Conservation (phyloP, 2,113 vertebrate species). For the Trematomus loennbergii region DNA sequence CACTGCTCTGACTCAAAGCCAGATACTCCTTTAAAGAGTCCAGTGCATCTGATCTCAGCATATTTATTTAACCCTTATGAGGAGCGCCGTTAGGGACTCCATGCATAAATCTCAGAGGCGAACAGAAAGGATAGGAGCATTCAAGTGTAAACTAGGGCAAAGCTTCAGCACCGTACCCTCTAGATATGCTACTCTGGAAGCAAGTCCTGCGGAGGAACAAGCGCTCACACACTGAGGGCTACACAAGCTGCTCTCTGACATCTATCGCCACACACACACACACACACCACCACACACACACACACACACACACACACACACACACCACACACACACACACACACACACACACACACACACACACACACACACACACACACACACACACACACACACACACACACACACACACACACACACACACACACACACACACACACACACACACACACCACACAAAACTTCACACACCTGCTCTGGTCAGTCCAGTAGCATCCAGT, state of each 20-base stretch:
- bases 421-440: constrained; percentile 51
- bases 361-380: constrained; percentile 39
- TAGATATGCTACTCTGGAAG: constrained; percentile 57
- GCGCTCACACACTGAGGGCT: constrained; percentile 30
- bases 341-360: constrained; percentile 38
- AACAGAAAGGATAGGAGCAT: constrained; percentile 69
- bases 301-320: constrained; percentile 68
- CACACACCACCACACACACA: constrained; percentile 38
- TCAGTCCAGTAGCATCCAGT: constrained; percentile 62
- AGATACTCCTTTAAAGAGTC: constrained; percentile 26
- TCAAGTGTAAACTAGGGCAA: constrained; percentile 83
- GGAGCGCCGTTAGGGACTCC: constrained; percentile 52
- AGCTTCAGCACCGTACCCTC: constrained; percentile 69
- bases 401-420: constrained; percentile 53
- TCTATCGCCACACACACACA: constrained; percentile 27
- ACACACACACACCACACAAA: constrained; percentile 30
- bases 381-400: constrained; percentile 37
- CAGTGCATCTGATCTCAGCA: constrained; percentile 40
- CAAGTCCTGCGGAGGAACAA: constrained; percentile 63
- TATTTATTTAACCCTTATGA: constrained; percentile 56
- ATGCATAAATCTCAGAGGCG: constrained; percentile 72
- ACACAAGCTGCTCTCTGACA: constrained; percentile 51
- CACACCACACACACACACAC: constrained; percentile 32
- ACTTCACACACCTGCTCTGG: constrained; percentile 77
- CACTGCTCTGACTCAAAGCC: constrained; percentile 40